Conservation (phyloP, 2,888 invertebrate species). For the Sacculina carcini region DNA sequence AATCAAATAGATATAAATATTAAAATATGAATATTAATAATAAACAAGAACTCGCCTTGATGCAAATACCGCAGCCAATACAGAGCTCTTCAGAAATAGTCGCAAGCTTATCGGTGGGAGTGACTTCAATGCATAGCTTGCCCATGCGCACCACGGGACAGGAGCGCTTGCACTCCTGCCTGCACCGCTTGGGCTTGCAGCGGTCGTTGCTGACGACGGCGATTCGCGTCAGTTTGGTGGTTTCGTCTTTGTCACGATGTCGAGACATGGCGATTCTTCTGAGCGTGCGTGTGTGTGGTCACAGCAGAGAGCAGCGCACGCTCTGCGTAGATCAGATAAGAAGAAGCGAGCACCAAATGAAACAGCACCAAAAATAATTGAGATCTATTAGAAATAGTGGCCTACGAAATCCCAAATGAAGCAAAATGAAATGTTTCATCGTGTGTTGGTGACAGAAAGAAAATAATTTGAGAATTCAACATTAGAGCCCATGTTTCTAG, state of each 20-base stretch:
- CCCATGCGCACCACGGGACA: constrained; percentile 99
- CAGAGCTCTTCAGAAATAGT: constrained; percentile 92
- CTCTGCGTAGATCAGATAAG: no score
- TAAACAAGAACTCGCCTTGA: no score
- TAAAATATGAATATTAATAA: constrained; percentile 8
- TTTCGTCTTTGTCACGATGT: constrained; percentile 44
- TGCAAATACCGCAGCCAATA: constrained; percentile 98
- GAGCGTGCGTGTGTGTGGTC: no score
- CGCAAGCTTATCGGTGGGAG: constrained; percentile 81
- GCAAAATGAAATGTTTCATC: no score
- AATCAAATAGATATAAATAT: constrained; percentile 2
- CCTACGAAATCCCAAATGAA: no score
- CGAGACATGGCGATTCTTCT: constrained; percentile 42
- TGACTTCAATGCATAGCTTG: constrained; percentile 85
- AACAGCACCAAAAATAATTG: no score
- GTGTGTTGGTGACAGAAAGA: no score
- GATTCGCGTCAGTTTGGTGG: constrained; percentile 81
- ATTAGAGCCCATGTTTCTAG: no score
- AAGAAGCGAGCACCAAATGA: no score
- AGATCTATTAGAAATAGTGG: no score
- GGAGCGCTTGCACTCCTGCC: constrained; percentile 93
- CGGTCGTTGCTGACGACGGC: constrained; percentile 94
- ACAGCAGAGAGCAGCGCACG: no score
- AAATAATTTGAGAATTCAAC: no score
- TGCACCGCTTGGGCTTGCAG: constrained; percentile 95